These are phyloP conservation scores for Elmis aenea DNA, from an alignment of 2,888 invertebrate genomes.

Conservation along the genomic window DNA sequence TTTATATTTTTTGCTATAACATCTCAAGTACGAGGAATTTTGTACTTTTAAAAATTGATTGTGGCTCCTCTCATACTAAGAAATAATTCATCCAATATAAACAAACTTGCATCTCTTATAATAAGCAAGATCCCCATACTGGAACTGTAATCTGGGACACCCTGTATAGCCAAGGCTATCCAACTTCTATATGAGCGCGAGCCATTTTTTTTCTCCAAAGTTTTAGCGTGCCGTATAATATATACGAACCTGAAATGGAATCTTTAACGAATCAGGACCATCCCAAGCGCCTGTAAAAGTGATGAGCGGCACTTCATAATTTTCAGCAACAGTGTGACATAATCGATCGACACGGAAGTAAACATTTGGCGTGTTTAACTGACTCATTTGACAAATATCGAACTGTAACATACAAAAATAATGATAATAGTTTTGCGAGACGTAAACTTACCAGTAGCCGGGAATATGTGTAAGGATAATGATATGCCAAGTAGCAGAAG, in stretches of 20 bases:
- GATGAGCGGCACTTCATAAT: slow-evolving; percentile 69
- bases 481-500: slow-evolving; percentile 80
- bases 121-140: too few species aligned
- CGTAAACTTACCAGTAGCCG: slow-evolving; percentile 58
- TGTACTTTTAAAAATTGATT: too few species aligned
- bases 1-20: too few species aligned
- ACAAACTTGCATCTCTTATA: too few species aligned
- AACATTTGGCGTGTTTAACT: slow-evolving; percentile 44
- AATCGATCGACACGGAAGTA: slow-evolving; percentile 63
- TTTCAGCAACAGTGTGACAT: slow-evolving; percentile 61
- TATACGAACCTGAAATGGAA: slow-evolving; percentile 53
- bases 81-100: too few species aligned
- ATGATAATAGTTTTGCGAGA: neutral
- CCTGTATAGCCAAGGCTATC: too few species aligned
- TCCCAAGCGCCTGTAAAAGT: slow-evolving; percentile 66
- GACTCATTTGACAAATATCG: slow-evolving; percentile 10
- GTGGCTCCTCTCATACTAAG: too few species aligned
- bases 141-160: too few species aligned
- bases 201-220: too few species aligned
- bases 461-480: slow-evolving; percentile 81
- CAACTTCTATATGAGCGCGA: too few species aligned
- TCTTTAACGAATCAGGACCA: slow-evolving; percentile 39
- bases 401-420: slow-evolving; percentile 12
- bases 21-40: too few species aligned
- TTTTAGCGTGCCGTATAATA: too few species aligned